Evolutionary conservation across 1,140 invertebrate genomes (phyloP), one percentile per base, ranked within the genome.

Genomic region (Portunus trituberculatus): DNA sequence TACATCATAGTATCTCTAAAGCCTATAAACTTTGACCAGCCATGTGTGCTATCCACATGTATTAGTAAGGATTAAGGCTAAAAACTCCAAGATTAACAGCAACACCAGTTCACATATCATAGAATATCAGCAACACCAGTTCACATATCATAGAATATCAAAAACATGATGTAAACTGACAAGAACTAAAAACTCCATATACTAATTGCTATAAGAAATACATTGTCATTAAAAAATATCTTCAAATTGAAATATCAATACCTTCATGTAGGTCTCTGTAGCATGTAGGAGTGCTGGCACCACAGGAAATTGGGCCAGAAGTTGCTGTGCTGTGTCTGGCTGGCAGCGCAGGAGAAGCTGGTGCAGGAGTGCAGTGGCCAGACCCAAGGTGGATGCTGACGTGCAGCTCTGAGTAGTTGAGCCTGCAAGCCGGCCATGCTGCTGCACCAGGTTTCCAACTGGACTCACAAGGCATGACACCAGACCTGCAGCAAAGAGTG

Each of bases 371-470:
- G 94, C 46, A 4, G 94, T 92, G 67, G 94, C 94, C 45, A 95
- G 82, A 25, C 83, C 83, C 28, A 95, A 25, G 7, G 83, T 92
- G n/a, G 94, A 84, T 0, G 91, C 90, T 16, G 94, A 92, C 0
- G 94, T 95, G 31, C 83, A 92, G 25, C 45, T 45, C 8, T 48
- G 83, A 29, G 16, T 8, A 10, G 39, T 29, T 29, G 91, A 82
- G 31, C 94, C 94, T 0, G 94, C 94, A 39, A 95, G 84, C 28
- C 94, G 31, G n/a, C 94, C 94, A 89, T 95, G 94, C 39, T 95
- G 94, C 39, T 95, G 94, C 10, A 92, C 91, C 8, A 95, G 32
- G 29, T 84, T 67, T 8, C 46, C 31, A 32, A 87, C 94, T 20
- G 94, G 84, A 16, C 52, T 48, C 84, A 95, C 29, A n/a, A 95